Percentiles rank a stretch among this genome's conserved stretches.
phyloP scores from a whole-genome alignment of 1,140 invertebrate species.

The Dufourea novaeangliae region DNA sequence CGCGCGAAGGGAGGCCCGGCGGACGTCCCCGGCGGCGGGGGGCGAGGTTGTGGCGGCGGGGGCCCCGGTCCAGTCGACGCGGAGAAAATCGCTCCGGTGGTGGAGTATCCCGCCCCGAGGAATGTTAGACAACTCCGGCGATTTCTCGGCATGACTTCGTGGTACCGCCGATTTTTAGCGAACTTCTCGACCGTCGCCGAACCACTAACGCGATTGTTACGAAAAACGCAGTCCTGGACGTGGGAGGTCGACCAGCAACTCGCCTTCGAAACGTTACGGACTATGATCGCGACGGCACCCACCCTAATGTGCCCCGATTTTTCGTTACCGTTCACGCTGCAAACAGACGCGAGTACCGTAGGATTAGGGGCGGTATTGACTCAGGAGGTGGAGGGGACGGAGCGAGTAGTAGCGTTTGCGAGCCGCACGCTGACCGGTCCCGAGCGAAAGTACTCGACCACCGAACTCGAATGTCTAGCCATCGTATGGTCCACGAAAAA shows the following conservation, averaged over 20 bases:
- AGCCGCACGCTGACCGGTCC: no score
- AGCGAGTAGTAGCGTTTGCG: conserved; percentile 1
- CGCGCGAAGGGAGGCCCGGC: no score
- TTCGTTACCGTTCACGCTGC: neutral
- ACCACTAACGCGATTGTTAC: neutral
- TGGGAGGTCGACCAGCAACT: neutral
- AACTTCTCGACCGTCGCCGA: neutral
- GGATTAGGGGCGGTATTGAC: conserved; percentile 1
- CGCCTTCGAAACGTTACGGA: neutral
- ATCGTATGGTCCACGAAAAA: no score
- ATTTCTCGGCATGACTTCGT: neutral
- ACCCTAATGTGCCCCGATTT: conserved; percentile 3
- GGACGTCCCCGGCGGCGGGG: no score
- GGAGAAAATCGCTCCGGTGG: neutral
- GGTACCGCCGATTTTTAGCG: conserved; percentile 3
- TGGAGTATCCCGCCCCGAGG: neutral
- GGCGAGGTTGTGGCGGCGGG: no score
- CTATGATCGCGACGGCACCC: neutral
- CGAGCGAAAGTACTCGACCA: no score
- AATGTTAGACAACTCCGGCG: neutral
- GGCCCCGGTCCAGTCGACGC: no score
- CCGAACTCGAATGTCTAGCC: no score
- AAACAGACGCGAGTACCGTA: conserved; percentile 5
- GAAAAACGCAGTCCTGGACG: neutral
- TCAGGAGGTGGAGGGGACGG: neutral